phyloP scores from a whole-genome alignment of 1,140 invertebrate species.

The Acyrthosiphon pisum region DNA sequence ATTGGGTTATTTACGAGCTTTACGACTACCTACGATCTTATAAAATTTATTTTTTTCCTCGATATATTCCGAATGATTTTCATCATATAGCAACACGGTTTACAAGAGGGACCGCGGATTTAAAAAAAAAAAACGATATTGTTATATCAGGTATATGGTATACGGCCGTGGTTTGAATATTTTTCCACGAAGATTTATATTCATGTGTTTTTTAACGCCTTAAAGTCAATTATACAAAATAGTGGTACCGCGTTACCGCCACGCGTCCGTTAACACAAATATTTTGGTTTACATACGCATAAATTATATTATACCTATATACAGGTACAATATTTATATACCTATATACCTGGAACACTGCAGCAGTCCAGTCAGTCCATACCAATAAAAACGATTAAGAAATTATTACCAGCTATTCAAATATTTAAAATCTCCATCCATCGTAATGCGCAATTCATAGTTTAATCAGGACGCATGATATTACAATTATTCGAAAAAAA shows the following conservation, averaged over 20 bases:
- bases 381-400: neutral
- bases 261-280: neutral
- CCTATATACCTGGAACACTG: no score
- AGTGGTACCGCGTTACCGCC: neutral
- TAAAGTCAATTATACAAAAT: neutral
- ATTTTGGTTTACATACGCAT: neutral
- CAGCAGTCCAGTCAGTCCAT: neutral
- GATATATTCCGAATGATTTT: neutral
- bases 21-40: neutral
- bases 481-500: neutral
- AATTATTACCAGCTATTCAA: neutral
- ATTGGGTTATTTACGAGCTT: slow-evolving; percentile 11
- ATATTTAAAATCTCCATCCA: neutral
- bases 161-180: neutral
- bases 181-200: neutral
- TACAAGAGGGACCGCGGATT: neutral
- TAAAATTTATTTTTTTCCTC: neutral
- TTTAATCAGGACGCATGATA: no score
- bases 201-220: neutral
- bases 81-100: neutral
- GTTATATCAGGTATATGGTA: no score
- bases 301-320: neutral
- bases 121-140: neutral
- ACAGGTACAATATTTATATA: neutral
- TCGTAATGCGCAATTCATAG: neutral